Conservation (phyloP, 35 echinoderm and acorn worm species). For the Patiria miniata region DNA sequence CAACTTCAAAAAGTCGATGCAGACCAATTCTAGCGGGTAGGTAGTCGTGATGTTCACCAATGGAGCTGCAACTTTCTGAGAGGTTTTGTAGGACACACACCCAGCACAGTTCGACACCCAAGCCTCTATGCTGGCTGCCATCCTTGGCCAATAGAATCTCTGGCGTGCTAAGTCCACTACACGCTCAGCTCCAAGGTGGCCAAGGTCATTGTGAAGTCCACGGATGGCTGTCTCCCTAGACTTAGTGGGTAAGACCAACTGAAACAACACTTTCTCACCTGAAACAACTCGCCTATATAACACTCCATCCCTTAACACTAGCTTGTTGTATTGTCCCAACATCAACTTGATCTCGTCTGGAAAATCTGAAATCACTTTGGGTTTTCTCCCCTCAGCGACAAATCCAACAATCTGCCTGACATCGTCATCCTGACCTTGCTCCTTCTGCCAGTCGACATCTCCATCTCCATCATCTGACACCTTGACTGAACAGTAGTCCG, state of each 20-base stretch:
- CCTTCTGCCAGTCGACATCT: background rate
- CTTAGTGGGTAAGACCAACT: conserved; percentile 22
- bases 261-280: background rate
- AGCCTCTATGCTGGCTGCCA: conserved; percentile 27
- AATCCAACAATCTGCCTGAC: background rate
- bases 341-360: conserved; percentile 27
- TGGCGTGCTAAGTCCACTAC: background rate
- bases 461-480: background rate
- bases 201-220: conserved; percentile 37
- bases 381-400: conserved; percentile 21
- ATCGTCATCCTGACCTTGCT: background rate
- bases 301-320: conserved; percentile 10
- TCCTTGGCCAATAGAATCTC: conserved; percentile 64
- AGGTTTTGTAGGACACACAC: conserved; percentile 50
- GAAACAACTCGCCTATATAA: conserved; percentile 18
- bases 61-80: conserved; percentile 33
- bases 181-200: conserved; percentile 49
- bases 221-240: background rate
- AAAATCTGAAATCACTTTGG: background rate
- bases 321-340: conserved; percentile 41
- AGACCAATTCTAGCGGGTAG: conserved; percentile 58
- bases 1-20: conserved; percentile 63
- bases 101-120: conserved; percentile 49
- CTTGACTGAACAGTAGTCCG: background rate
- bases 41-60: conserved; percentile 56